phyloP scores from a whole-genome alignment of 2,113 vertebrate genomes.

The Poicephalus gulielmi region DNA sequence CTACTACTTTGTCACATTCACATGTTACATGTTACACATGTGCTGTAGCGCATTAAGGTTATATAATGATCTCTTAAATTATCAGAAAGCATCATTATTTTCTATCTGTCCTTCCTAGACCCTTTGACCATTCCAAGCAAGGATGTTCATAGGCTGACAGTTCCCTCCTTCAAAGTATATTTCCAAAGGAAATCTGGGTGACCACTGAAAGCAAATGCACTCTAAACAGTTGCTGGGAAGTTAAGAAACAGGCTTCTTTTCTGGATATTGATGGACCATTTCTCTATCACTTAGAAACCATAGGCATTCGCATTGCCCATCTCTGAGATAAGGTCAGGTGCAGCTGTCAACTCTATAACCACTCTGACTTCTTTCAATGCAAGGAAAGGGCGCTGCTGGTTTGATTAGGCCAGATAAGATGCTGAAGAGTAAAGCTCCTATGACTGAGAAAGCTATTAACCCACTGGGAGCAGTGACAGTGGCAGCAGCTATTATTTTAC shows the following conservation, averaged over 20 bases:
- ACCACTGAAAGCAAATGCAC: not conserved
- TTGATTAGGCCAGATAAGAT: not conserved
- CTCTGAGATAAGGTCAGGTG: not conserved
- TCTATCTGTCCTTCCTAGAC: not conserved
- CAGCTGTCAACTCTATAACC: not conserved
- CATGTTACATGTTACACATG: not conserved
- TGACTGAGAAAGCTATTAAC: not conserved
- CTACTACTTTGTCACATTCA: not conserved
- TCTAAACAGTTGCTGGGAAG: not conserved
- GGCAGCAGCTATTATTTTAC: not conserved
- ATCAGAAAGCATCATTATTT: not conserved
- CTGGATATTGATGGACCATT: not conserved
- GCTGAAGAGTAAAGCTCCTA: not conserved
- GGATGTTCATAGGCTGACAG: not conserved
- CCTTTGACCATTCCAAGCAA: not conserved
- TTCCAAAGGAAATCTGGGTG: not conserved
- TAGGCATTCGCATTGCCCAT: not conserved
- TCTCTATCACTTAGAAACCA: not conserved
- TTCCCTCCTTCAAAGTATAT: not conserved
- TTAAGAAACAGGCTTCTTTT: not conserved
- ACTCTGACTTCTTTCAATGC: not conserved
- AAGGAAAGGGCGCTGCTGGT: not conserved
- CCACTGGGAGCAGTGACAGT: not conserved
- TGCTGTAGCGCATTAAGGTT: not conserved
- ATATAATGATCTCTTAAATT: not conserved